These are phyloP conservation scores for Merluccius polli DNA, from an alignment of 2,797 vertebrate genomes.

Conservation along the genomic window DNA sequence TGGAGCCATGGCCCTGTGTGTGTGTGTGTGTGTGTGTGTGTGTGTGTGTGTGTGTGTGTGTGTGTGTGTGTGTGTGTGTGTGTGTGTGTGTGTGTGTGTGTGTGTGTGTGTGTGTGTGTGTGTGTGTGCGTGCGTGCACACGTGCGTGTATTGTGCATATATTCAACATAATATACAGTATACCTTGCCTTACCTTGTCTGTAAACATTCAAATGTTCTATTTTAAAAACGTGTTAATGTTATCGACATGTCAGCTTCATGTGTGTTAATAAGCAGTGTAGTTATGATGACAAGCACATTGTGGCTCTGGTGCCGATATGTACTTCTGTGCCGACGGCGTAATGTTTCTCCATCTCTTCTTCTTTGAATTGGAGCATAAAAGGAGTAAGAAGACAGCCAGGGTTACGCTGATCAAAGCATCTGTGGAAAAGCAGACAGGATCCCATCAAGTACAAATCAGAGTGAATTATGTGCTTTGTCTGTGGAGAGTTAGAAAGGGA, in stretches of 20 bases:
- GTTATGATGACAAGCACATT: neutral
- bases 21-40: neutral
- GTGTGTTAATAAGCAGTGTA: neutral
- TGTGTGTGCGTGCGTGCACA: neutral
- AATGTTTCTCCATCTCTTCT: neutral
- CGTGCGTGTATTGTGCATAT: neutral
- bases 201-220: neutral
- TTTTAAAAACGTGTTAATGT: neutral
- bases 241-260: neutral
- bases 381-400: neutral
- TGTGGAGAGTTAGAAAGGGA: neutral
- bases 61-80: neutral
- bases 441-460: slow-evolving; percentile 1
- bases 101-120: neutral
- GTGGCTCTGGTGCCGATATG: neutral
- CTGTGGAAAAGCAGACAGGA: neutral
- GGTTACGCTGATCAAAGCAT: neutral
- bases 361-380: slow-evolving; percentile 5
- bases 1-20: slow-evolving; percentile 1
- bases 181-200: neutral
- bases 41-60: slow-evolving; percentile 4
- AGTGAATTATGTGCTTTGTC: slow-evolving; percentile 3
- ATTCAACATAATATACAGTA: neutral
- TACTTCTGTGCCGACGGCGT: neutral
- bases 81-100: neutral